Conservation (phyloP, 1,140 invertebrate species). For the Rhagoletis zephyria region DNA sequence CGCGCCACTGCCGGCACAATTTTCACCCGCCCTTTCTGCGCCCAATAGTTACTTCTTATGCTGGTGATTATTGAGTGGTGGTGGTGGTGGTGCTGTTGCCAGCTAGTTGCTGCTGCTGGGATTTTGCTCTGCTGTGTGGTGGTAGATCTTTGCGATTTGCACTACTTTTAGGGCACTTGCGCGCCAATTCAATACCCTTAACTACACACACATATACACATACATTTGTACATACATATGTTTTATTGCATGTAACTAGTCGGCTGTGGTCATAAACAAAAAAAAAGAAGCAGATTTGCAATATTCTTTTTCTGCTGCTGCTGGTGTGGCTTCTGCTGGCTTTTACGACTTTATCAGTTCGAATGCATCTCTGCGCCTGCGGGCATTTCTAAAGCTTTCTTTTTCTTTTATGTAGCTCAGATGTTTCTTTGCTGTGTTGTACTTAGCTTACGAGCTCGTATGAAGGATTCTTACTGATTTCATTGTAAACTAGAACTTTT, state of each 20-base stretch:
- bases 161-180: conserved; percentile 69
- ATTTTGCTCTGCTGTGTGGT: neutral
- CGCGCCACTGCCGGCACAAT: conserved; percentile 27
- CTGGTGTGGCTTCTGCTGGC: conserved; percentile 42
- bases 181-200: conserved; percentile 56
- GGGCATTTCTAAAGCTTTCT: conserved; percentile 55
- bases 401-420: conserved; percentile 35
- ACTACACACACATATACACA: neutral
- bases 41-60: conserved; percentile 29
- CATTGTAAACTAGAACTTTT: conserved; percentile 26
- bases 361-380: conserved; percentile 72
- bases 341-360: conserved; percentile 67
- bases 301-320: conserved; percentile 33
- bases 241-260: conserved; percentile 12
- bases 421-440: neutral
- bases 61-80: conserved; percentile 44
- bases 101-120: neutral
- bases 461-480: neutral
- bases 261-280: neutral
- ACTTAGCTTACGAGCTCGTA: conserved; percentile 23
- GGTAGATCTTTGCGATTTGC: conserved; percentile 60
- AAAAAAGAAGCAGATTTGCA: neutral
- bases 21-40: conserved; percentile 37
- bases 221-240: neutral
- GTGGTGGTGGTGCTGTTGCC: neutral